Evolutionary conservation across 2,797 vertebrate genomes (phyloP).

Genomic region (Hoplostethus atlanticus): DNA sequence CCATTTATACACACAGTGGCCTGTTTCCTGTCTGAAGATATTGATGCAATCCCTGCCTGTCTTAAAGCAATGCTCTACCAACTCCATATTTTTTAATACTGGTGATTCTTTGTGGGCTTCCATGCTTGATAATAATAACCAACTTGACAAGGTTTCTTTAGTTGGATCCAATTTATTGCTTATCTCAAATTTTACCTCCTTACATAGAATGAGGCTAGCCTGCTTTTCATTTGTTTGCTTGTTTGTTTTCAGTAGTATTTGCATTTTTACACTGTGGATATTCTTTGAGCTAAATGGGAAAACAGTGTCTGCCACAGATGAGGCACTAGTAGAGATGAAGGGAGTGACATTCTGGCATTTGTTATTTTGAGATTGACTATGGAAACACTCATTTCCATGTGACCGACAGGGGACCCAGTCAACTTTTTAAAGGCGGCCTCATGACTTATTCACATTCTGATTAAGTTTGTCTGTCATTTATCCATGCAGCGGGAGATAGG

Average conservation of each 20-base stretch:
- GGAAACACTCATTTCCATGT: constrained; percentile 32
- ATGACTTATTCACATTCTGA: constrained; percentile 52
- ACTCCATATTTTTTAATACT: constrained; percentile 2
- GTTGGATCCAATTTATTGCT: constrained; percentile 17
- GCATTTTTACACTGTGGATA: constrained; percentile 15
- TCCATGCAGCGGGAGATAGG: constrained; percentile 21
- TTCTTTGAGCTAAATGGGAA: constrained; percentile 25
- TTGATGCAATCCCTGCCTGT: too few relatives aligned
- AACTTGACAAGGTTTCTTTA: neutral
- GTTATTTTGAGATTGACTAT: constrained; percentile 47
- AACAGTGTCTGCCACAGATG: constrained; percentile 13
- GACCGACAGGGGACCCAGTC: constrained; percentile 44
- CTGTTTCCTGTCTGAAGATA: too few relatives aligned
- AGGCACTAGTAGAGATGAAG: constrained; percentile 26
- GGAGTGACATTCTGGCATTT: constrained; percentile 18
- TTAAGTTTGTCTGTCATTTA: constrained; percentile 36
- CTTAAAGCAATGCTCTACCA: too few relatives aligned
- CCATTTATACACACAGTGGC: too few relatives aligned
- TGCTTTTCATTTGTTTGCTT: constrained; percentile 1
- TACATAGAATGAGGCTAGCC: constrained; percentile 27
- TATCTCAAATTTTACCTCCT: neutral
- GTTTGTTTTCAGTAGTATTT: constrained; percentile 40
- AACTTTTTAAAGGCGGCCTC: constrained; percentile 43
- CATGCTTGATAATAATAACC: constrained; percentile 17
- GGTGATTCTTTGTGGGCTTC: constrained; percentile 4